Conservation (phyloP, 1,140 invertebrate species). For the Cepaea nemoralis region DNA sequence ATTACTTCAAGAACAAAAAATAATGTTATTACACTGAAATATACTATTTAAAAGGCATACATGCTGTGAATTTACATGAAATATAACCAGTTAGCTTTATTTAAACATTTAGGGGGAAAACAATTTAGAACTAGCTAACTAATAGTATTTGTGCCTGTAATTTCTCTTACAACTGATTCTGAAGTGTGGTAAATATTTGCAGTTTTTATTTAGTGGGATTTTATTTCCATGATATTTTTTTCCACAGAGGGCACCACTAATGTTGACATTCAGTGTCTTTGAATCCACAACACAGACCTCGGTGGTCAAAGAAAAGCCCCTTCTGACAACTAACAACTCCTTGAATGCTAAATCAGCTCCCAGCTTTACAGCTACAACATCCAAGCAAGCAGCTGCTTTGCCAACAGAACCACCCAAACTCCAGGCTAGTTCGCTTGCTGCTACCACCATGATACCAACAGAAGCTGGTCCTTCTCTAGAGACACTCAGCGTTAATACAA, state of each 20-base stretch:
- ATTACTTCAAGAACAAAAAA: no score
- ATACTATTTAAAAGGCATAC: no score
- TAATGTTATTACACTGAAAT: no score
- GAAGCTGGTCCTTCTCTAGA: background rate
- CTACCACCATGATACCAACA: background rate
- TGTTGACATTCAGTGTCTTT: constrained; percentile 27
- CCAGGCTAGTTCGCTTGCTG: background rate
- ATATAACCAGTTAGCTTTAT: no score
- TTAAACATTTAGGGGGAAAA: no score
- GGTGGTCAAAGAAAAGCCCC: background rate
- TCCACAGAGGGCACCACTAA: constrained; percentile 19
- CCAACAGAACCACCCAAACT: background rate
- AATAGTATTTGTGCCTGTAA: no score
- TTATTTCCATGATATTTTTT: background rate
- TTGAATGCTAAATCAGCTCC: background rate
- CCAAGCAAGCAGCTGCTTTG: background rate
- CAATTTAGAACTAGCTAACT: no score
- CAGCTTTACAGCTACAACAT: background rate
- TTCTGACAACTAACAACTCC: background rate
- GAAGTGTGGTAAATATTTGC: no score
- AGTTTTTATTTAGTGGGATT: no score
- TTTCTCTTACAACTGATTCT: no score
- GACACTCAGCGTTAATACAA: background rate
- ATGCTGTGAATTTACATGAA: no score
- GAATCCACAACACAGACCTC: background rate